Evolutionary conservation across 1,140 invertebrate species (phyloP), one percentile per base, ranked within the genome.

Genomic region (Muscidifurax raptorellus): DNA sequence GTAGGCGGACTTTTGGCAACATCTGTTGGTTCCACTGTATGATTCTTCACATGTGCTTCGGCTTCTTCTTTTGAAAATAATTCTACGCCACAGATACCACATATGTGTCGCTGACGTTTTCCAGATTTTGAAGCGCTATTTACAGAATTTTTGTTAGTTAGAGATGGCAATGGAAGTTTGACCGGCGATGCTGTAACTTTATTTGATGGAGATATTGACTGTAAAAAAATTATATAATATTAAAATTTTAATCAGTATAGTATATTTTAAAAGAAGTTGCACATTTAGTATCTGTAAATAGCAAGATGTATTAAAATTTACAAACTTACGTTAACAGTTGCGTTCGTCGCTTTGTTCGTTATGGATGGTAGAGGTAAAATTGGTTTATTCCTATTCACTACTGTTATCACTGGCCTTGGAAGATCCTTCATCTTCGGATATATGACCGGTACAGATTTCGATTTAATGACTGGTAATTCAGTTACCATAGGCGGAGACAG

Each of bases 71-170:
- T 86, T 0, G 81, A 89, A 1, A 77, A 77, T 36, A 92, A 92
- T n/a, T 86, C 85, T 9, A 87, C 81, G 1, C 88, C 87, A 12
- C 92, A 92, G 7, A 90, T 86, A 0, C 90, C 89, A 66, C 92
- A 92, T 69, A 89, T 88, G 67, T 92, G 90, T n/a, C 88, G 89
- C 71, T 88, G 87, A 0, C 75, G 47, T 25, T 74, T 86, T 28
- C 32, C 12, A 12, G 75, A 22, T 2, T 74, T 74, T 15, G 28
- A 22, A n/a, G 36, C 13, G 36, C 12, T 80, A 22, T 36, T 80
- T 4, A 40, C 25, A 7, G 52, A n/a, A 59, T 22, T 59, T 59
- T 59, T 59, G 18, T 59, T 59, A 2, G 15, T 22, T n/a, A 59
- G 0, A 59, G 52, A n/a, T 59, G 52, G 52, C 22, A 59, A 59